Percentiles rank a stretch among this genome's conserved stretches.
Evolutionary conservation across 1,140 invertebrate species (phyloP).

Genomic region (Anastrepha ludens): DNA sequence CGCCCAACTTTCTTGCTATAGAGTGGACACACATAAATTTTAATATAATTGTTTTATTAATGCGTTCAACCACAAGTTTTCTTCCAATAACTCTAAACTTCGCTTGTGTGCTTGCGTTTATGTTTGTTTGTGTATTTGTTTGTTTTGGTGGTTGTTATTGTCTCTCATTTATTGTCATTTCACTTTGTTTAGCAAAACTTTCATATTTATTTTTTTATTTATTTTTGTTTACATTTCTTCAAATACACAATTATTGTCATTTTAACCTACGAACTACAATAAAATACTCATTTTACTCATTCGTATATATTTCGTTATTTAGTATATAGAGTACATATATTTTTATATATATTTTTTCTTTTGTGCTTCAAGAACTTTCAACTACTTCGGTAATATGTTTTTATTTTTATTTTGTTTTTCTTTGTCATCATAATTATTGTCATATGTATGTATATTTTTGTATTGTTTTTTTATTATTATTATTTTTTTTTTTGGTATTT

Average conservation of each 20-base stretch:
- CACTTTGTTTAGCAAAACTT: constrained; percentile 16
- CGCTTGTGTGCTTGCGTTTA: not conserved
- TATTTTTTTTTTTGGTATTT: constrained; percentile 58
- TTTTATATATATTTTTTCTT: constrained; percentile 47
- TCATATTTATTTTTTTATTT: constrained; percentile 7
- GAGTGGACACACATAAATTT: not conserved
- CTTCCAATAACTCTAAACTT: not conserved
- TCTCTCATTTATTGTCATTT: constrained; percentile 50
- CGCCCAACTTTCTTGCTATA: not conserved
- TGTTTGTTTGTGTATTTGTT: not conserved
- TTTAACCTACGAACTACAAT: constrained; percentile 42
- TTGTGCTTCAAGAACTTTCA: constrained; percentile 50
- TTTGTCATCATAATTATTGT: constrained; percentile 44
- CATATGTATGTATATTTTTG: constrained; percentile 28
- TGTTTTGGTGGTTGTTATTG: not conserved
- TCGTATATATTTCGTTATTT: not conserved
- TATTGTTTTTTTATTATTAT: constrained; percentile 21
- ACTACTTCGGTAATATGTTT: constrained; percentile 53
- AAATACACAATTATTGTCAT: constrained; percentile 44
- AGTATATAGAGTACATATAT: constrained; percentile 37
- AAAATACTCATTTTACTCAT: constrained; percentile 30
- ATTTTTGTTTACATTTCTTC: constrained; percentile 47
- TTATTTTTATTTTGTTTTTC: constrained; percentile 53
- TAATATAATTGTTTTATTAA: not conserved
- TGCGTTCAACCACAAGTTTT: not conserved